Percentiles rank a stretch among this genome's conserved stretches.
Conservation (phyloP, 2,797 vertebrate genomes). For the Sebastes ruberrimus region DNA sequence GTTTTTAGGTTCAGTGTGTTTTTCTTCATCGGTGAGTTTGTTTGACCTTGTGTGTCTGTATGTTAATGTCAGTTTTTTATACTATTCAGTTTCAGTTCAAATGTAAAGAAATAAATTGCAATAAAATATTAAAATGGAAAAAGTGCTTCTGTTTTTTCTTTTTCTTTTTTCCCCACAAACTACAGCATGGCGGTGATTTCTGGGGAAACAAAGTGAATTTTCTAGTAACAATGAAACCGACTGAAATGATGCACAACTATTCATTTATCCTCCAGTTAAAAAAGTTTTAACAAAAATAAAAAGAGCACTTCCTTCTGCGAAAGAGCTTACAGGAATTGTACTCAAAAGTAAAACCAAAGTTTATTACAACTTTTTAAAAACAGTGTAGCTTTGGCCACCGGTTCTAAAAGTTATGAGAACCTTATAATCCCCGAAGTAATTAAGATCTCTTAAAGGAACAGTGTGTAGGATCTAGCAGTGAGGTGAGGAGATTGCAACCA, state of each 20-base stretch:
- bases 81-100: slow-evolving; percentile 75
- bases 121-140: slow-evolving; percentile 79
- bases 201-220: neutral
- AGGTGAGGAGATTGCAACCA: too few species aligned
- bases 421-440: neutral
- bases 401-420: neutral
- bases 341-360: neutral
- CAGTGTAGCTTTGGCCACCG: neutral
- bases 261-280: neutral
- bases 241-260: neutral
- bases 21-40: slow-evolving; percentile 53
- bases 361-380: neutral
- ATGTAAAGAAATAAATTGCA: slow-evolving; percentile 83
- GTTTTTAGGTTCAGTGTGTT: slow-evolving; percentile 63
- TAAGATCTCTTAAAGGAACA: neutral
- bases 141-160: neutral
- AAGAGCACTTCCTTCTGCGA: neutral
- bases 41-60: slow-evolving; percentile 67
- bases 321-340: neutral
- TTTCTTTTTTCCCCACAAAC: neutral
- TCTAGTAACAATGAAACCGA: neutral
- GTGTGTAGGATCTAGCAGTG: too few species aligned
- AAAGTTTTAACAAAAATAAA: too few species aligned
- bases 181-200: too few species aligned
- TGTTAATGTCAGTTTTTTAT: slow-evolving; percentile 79